Evolutionary conservation across 2,797 vertebrate species (phyloP), one percentile per base, ranked within the genome.

Genomic region (Crocidura indochinensis): DNA sequence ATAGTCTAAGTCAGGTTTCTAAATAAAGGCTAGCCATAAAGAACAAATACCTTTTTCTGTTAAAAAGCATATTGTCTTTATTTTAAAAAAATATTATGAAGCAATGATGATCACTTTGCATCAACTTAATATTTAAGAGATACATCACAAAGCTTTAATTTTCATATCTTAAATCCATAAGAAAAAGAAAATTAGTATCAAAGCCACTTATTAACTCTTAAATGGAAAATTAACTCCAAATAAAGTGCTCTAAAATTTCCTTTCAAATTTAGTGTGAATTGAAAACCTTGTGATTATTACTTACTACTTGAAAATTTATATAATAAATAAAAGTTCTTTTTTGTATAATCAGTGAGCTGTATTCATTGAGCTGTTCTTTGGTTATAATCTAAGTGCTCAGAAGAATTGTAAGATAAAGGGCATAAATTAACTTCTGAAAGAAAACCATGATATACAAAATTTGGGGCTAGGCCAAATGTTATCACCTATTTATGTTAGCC

Each of bases 1-100:
- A 88, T 20, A 84, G 31, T 78, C 47, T 76, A 94, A 68, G 93
- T 20, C 44, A 90, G 84, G 94, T 83, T 74, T 92, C 94, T 94
- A 95, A 96, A 95, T 90, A 96, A 27, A 0, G 75, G 0, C 76
- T 94, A 96, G 56, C 15, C 71, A 44, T 78, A 95, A 0, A 78
- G 15, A 95, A 68, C 60, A 94, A 75, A 83, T 95, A 91, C 2
- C 4, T 69, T 17, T 68, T 92, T 60, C 10, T 78, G 56, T 75
- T 86, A 75, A 60, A 69, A 2, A 65, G n/a, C 24, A 49, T 15
- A 26, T 0, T 19, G 22, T 60, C 73, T 92, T 49, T 73, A 83
- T 89, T 71, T 72, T 65, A 88, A 87, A 89, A 74, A 1, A 62
- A 22, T 24, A 88, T 68, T 14, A 47, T 44, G 14, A 2, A 81